phyloP scores from a whole-genome alignment of 1,140 invertebrate species.

The Formica selysi region DNA sequence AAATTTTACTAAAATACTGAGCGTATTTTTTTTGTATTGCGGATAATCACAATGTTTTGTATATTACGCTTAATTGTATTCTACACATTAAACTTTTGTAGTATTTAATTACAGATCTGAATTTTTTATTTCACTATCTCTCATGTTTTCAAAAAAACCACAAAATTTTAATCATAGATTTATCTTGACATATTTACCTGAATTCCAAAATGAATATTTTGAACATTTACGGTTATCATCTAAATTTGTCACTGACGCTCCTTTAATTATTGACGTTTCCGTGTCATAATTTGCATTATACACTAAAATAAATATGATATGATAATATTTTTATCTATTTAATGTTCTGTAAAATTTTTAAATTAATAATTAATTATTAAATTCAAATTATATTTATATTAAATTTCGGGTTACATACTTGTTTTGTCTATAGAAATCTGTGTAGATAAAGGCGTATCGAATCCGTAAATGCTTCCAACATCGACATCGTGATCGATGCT shows the following conservation, averaged over 20 bases:
- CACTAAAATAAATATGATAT: constrained; percentile 6
- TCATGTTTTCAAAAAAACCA: constrained; percentile 3
- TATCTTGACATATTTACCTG: constrained; percentile 40
- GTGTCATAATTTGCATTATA: constrained; percentile 12
- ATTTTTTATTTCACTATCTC: background rate
- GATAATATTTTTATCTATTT: background rate
- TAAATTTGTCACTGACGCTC: constrained; percentile 24
- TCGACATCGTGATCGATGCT: constrained; percentile 80
- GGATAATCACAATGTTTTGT: no score
- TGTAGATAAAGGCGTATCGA: constrained; percentile 71
- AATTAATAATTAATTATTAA: constrained; percentile 18
- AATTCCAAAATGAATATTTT: constrained; percentile 39
- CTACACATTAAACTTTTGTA: background rate
- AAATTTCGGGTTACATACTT: background rate
- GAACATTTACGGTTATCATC: background rate
- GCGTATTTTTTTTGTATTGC: no score
- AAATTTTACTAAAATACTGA: no score
- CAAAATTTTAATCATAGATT: background rate
- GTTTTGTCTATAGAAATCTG: constrained; percentile 31
- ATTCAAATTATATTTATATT: background rate
- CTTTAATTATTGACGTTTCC: constrained; percentile 2
- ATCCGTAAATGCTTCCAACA: constrained; percentile 79
- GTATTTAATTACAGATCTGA: background rate
- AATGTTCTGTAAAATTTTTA: background rate
- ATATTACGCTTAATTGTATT: no score